Conservation (phyloP, 64 coral and sea anemone species). For the Actinia tenebrosa region DNA sequence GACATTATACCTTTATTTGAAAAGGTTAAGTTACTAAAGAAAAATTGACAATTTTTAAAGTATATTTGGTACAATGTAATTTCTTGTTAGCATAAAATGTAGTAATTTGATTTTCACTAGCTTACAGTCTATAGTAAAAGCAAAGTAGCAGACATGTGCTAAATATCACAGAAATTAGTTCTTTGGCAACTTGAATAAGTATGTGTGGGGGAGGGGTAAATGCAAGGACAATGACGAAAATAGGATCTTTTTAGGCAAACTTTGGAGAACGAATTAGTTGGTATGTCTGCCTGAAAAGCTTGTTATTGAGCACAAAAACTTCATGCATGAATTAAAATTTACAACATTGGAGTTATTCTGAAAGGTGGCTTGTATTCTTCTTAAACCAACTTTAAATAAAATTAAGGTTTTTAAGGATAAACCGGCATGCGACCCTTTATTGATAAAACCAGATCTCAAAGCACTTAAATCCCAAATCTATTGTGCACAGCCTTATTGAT, state of each 20-base stretch:
- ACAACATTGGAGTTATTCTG: not conserved
- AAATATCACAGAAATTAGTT: not conserved
- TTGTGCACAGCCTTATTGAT: not conserved
- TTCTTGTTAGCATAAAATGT: not conserved
- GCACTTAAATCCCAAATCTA: not conserved
- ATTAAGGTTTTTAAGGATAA: not conserved
- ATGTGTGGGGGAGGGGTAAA: not conserved
- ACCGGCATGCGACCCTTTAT: not conserved
- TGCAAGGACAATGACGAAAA: not conserved
- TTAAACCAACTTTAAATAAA: conserved; percentile 6
- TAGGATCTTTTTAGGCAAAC: not conserved
- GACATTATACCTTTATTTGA: not conserved
- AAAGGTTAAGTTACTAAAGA: not conserved
- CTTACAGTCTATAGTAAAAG: not conserved
- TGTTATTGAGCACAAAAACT: not conserved
- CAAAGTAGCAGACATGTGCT: not conserved
- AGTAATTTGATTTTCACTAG: not conserved
- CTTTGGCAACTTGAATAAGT: not conserved
- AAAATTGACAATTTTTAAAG: not conserved
- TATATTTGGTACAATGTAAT: not conserved
- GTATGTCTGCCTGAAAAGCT: not conserved
- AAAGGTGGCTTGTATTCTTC: not conserved
- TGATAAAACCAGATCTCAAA: conserved; percentile 20
- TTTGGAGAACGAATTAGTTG: not conserved
- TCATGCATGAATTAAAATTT: no score